These are phyloP conservation scores for Nomada lathburiana DNA, from an alignment of 2,888 invertebrate genomes.

Conservation along the genomic window DNA sequence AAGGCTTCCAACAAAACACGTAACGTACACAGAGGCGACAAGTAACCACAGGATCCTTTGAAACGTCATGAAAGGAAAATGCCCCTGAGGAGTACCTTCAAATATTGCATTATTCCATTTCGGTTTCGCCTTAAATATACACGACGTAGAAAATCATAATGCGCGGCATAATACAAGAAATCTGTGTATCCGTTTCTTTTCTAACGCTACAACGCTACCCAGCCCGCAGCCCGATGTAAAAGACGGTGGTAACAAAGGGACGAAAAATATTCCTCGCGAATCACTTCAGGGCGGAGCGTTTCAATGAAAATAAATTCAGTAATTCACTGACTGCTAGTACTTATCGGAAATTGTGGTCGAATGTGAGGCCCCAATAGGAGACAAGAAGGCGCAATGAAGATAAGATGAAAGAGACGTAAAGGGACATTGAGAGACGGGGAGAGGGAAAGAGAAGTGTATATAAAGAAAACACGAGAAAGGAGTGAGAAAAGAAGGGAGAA, in stretches of 20 bases:
- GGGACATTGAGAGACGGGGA: neutral
- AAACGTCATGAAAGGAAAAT: too few relatives aligned
- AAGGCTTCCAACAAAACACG: too few relatives aligned
- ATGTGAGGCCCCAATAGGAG: neutral
- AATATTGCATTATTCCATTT: too few relatives aligned
- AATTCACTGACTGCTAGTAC: constrained; percentile 4
- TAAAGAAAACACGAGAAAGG: neutral
- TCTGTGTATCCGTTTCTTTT: too few relatives aligned
- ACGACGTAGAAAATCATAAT: neutral
- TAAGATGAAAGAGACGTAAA: neutral
- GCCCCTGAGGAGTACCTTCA: too few relatives aligned
- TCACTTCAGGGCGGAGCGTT: neutral
- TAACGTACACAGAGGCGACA: too few relatives aligned
- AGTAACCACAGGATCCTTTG: too few relatives aligned
- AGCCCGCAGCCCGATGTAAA: too few relatives aligned
- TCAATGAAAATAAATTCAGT: constrained; percentile 8
- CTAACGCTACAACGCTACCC: too few relatives aligned
- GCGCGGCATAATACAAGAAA: neutral
- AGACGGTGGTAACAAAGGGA: neutral
- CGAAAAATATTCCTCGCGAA: neutral
- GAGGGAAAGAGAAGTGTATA: neutral
- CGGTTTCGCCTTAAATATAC: too few relatives aligned
- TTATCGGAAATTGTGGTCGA: constrained; percentile 19
- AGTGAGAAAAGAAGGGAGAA: constrained; percentile 11
- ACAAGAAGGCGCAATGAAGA: neutral